Base-by-base conservation (phyloP, 2,888 invertebrate species). In the Conomelus anceps region DNA sequence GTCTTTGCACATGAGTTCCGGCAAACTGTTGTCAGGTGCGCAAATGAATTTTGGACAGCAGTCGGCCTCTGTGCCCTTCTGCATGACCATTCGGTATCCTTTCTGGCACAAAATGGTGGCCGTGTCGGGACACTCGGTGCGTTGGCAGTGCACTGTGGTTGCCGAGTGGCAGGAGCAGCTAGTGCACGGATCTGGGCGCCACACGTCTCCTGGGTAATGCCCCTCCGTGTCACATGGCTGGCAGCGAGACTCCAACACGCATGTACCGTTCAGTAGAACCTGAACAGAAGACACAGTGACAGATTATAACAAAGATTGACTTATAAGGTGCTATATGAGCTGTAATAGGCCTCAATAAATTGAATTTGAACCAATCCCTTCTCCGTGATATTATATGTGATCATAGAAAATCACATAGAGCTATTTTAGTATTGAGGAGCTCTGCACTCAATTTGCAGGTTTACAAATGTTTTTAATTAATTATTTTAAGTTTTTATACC, bases 21-120 rank as follows among this genome's bases (percentile, higher is more conserved):
- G 86, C 23, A 85, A 9, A 34, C 34, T 34, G 22, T 23, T 24
- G 23, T 23, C 26, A 11, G 22, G 22, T 23, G 96, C 94, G 92
- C 97, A 97, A 26, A 95, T 92, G 91, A 96, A 96, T 90, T 95
- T 95, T 0, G 95, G 95, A 92, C 97, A 97, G 93, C 97, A 97
- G 85, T 95, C 95, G 0, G 94, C 94, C 0, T 94, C 94, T 4
- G 93, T 93, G 3, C 94, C 94, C 29, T 95, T 92, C 6, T 95
- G 93, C 91, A 95, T 93, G 63, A 96, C 93, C 0, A 94, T 93
- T 84, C 93, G 93, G 87, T 94, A 94, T 91, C 96, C 96, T 89
- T 94, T 94, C 41, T 96, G 95, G 91, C 95, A 95, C n/a, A 95
- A 93, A 9, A 34, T 34, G 1, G 89, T 90, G 17, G 84, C 89